Evolutionary conservation across 2,888 invertebrate genomes (phyloP), one percentile per base, ranked within the genome.

Genomic region (Zaprionus lineosus): DNA sequence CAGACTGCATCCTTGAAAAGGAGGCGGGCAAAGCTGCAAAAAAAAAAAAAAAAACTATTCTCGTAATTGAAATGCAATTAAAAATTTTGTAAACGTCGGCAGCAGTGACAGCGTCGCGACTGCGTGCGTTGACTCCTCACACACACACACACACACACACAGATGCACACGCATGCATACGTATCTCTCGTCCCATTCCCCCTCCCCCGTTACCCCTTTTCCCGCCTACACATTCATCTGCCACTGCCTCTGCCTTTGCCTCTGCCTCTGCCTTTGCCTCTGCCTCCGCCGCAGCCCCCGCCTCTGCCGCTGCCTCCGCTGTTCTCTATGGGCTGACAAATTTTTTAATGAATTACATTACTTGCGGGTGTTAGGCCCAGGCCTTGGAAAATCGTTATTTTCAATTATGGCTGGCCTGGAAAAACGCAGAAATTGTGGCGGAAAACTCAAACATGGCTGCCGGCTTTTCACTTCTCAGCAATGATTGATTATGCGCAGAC

Each of bases 41-140:
- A 37, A 41, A 47, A 31, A 19, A 34, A 26, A 31, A 36, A 57
- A 39, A 62, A 86, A 83, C 77, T 84, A 83, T 83, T 86, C 74
- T 67, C 71, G 68, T 87, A 86, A 88, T 87, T 84, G 86, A 87
- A 87, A 86, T 87, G 87, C 83, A 87, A 88, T 87, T 87, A 88
- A 85, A 87, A 87, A n/a, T n/a, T 75, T 71, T 70, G 64, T 70
- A 74, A 77, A 53, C 77, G 69, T 75, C 74, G 59, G 57, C 61
- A 29, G 44, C 47, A 16, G 19, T 40, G 28, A 33, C 59, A 40
- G 24, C 43, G 43, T 34, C 44, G 40, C 37, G 50, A 16, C 48
- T 59, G 59, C 82, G 84, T 81, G 43, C 82, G 66, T 81, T 78
- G 77, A 84, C 82, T 73, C 64, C 50, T 41, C 31, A 31, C 28